Evolutionary conservation across 2,888 invertebrate genomes (phyloP), one percentile per base, ranked within the genome.

Genomic region (Micoletzkya japonica): DNA sequence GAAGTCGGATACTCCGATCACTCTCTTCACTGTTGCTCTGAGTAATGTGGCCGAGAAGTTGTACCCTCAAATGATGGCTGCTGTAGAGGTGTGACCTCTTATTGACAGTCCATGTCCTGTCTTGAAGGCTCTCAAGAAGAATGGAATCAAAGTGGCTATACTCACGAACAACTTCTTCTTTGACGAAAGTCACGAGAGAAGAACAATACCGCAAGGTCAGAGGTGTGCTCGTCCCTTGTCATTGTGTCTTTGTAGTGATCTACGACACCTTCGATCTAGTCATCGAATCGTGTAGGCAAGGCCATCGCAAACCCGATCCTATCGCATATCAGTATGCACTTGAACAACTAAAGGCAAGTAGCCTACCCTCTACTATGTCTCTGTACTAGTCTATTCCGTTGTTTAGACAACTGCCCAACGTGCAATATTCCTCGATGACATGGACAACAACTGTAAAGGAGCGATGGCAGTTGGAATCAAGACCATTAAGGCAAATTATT

Each of bases 381-480:
- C n/a, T n/a, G n/a, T n/a, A n/a, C n/a, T n/a, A n/a, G n/a, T n/a
- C n/a, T n/a, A n/a, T n/a, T n/a, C n/a, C n/a, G n/a, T n/a, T n/a
- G n/a, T n/a, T n/a, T n/a, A n/a, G n/a, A n/a, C n/a, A n/a, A n/a
- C n/a, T n/a, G n/a, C n/a, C n/a, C n/a, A n/a, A n/a, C n/a, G n/a
- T n/a, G n/a, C n/a, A n/a, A n/a, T 87, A 2, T 87, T 87, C 74
- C 80, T 88, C 7, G 88, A 88, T 76, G 88, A 88, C 73, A 77
- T 87, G 32, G 87, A 87, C 3, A 71, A 75, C 1, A 88, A 88
- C 71, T 74, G 87, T 39, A 87, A 87, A 71, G 75, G 85, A 34
- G 87, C 88, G 2, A 77, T 74, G 34, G 69, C 77, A 44, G 44
- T 87, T 37, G 88, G 88, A 49, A 86, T 87, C 26, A 75, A 79